Base-by-base conservation (phyloP, 1,140 invertebrate genomes). In the Teleopsis dalmanni region DNA sequence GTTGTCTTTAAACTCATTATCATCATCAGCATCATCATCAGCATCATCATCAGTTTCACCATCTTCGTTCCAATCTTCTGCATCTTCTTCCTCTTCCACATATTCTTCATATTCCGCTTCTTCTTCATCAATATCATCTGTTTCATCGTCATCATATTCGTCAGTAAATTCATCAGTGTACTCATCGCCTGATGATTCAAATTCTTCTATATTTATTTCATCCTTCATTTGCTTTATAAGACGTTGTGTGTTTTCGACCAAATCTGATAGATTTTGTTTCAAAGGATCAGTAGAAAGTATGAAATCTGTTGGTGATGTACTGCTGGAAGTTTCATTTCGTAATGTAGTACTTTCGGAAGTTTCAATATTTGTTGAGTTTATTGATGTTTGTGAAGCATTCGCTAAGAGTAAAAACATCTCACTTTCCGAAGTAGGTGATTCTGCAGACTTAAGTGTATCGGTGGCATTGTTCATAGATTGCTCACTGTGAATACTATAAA, bases 191-290 rank as follows among this genome's bases (percentile, higher is more conserved):
- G 60, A 63, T 46, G 73, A 71, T 51, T 75, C 76, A 52, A 75
- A 75, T 41, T 78, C 78, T 60, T 79, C 77, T 44, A 75, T 75
- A 56, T 76, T 75, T 48, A 80, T 78, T 72, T 80, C 78, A 50
- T 78, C 75, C 59, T 75, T 76, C 77, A 80, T 79, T 70, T 78
- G 77, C 50, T 79, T 77, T 37, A 80, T 78, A 47, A 80, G 51
- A 27, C 72, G 72, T 58, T 79, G 77, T 9, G 78, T 79, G 38
- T 77, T 76, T 45, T 76, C 73, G 4, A 79, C 76, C 25, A 79
- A 71, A 50, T 77, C 75, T 42, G 67, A 76, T 3, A 78, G 64
- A 56, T 78, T 77, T 49, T 72, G 75, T 27, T 65, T 68, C 7
- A 57, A 41, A 0, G 62, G 59, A 56, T 68, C 65, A 5, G 62